Evolutionary conservation across 2,888 invertebrate species (phyloP).

Genomic region (Meteorus colon): DNA sequence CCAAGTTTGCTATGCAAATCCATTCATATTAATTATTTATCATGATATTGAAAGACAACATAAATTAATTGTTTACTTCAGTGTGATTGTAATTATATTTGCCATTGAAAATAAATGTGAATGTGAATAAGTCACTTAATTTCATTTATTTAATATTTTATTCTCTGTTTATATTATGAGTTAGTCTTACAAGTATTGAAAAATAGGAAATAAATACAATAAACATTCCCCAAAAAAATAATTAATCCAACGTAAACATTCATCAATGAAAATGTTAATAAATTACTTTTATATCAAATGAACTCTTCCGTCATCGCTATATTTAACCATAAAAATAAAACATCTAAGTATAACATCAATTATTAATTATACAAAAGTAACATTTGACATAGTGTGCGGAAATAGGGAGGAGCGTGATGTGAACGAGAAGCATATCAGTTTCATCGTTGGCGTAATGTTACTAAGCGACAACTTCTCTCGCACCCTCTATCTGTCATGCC

Average conservation of each 20-base stretch:
- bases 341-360: neutral
- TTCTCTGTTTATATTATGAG: no score
- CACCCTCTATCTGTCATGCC: constrained; percentile 68
- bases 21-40: neutral
- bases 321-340: neutral
- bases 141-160: no score
- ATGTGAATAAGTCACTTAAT: no score
- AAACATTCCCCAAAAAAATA: no score
- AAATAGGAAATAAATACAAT: no score
- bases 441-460: constrained; percentile 66
- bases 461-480: constrained; percentile 68
- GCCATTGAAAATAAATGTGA: neutral
- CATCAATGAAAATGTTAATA: no score
- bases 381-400: constrained; percentile 24
- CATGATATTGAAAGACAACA: neutral
- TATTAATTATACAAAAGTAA: no score
- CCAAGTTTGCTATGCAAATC: neutral
- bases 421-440: constrained; percentile 60
- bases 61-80: neutral
- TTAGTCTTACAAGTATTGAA: no score
- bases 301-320: no score
- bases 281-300: no score
- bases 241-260: no score
- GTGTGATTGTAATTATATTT: neutral
- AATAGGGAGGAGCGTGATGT: constrained; percentile 41